Evolutionary conservation across 1,140 invertebrate genomes (phyloP), one percentile per base, ranked within the genome.

Genomic region (Littorina saxatilis): DNA sequence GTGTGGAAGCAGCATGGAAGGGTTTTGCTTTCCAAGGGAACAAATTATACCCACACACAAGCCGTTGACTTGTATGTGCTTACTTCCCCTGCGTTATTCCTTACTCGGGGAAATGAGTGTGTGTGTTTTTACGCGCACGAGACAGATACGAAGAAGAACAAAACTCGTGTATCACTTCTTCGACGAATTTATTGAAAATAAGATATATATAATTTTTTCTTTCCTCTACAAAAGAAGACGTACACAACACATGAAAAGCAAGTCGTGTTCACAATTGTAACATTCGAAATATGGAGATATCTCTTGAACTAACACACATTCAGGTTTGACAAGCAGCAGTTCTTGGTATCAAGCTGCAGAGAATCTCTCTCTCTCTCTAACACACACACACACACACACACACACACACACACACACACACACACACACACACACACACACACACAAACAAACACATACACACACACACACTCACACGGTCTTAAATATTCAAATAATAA

Each of bases 381-480:
- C n/a, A n/a, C n/a, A n/a, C 66, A 68, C 66, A 68, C 66, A 68
- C 66, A 37, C 66, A 68, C 66, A 68, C 2, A 37, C 66, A 35
- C 66, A 35, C 66, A 35, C 29, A 23, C 58, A 63, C 11, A n/a
- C n/a, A 27, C n/a, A 23, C 11, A 27, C 29, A 32, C 29, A 68
- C 27, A 32, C 66, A 68, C 66, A 32, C 11, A 68, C 29, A 32
- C 66, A 68, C n/a, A n/a, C n/a, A n/a, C n/a, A n/a, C n/a, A n/a
- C n/a, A n/a, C n/a, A n/a, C n/a, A n/a, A n/a, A n/a, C n/a, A n/a
- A n/a, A n/a, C n/a, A n/a, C n/a, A n/a, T n/a, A n/a, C n/a, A n/a
- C n/a, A n/a, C n/a, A n/a, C 29, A 39, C n/a, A n/a, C n/a, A n/a
- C n/a, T n/a, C n/a, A n/a, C n/a, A n/a, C n/a, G n/a, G n/a, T n/a